These are phyloP conservation scores for Tetragonula carbonaria DNA, from an alignment of 2,888 invertebrate genomes.

Conservation along the genomic window DNA sequence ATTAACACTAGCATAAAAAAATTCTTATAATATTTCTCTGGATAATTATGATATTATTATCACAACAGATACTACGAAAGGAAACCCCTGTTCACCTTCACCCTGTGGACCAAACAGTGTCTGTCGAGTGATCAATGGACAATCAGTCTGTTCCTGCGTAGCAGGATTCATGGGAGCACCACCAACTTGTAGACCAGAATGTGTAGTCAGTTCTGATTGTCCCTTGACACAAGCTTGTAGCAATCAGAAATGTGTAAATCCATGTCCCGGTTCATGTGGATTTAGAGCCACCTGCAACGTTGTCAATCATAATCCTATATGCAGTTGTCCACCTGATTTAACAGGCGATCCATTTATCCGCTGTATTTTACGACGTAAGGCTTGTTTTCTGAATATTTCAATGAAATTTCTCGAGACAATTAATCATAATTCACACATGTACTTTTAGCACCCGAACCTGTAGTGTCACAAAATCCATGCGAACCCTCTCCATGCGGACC, in stretches of 20 bases:
- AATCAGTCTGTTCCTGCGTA: slow-evolving; percentile 89
- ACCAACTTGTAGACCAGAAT: slow-evolving; percentile 91
- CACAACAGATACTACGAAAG: background rate
- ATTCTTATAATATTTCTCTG: too few relatives aligned
- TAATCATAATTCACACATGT: background rate
- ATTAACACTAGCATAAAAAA: too few relatives aligned
- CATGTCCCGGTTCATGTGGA: slow-evolving; percentile 92
- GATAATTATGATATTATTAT: background rate
- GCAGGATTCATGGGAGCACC: slow-evolving; percentile 91
- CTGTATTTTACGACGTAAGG: background rate
- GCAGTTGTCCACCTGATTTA: slow-evolving; percentile 85
- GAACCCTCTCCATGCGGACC: slow-evolving; percentile 83
- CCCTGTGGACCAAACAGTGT: slow-evolving; percentile 92
- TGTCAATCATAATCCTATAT: slow-evolving; percentile 88
- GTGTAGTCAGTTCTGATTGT: slow-evolving; percentile 92
- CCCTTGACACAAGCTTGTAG: slow-evolving; percentile 90
- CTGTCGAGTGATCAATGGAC: slow-evolving; percentile 86
- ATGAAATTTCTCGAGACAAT: fast-evolving
- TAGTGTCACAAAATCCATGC: slow-evolving; percentile 68
- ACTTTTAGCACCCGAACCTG: background rate
- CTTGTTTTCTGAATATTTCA: fast-evolving
- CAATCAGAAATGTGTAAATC: slow-evolving; percentile 91
- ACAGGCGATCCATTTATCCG: slow-evolving; percentile 84
- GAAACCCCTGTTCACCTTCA: background rate
- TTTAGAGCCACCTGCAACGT: slow-evolving; percentile 90